Evolutionary conservation across 2,797 vertebrate genomes (phyloP).

Genomic region (Neoniphon sammara): DNA sequence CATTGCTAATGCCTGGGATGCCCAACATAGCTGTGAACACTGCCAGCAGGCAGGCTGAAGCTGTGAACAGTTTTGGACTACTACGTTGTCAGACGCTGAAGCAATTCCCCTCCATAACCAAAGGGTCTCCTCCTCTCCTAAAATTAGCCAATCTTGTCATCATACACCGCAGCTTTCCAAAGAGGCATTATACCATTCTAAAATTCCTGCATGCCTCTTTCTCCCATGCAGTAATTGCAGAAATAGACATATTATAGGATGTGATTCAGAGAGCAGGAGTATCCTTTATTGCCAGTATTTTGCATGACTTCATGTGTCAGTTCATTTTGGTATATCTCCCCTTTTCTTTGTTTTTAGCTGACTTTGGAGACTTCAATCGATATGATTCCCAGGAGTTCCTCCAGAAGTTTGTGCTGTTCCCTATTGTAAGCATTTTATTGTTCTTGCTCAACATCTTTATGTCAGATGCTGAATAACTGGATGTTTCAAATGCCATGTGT

Average conservation of each 20-base stretch:
- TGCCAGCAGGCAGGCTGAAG: conserved; percentile 67
- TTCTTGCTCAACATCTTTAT: not conserved
- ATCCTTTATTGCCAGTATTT: not conserved
- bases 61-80: conserved; percentile 60
- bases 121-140: conserved; percentile 59
- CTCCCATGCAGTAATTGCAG: conserved; percentile 36
- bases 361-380: conserved; percentile 97
- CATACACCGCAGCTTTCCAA: conserved; percentile 31
- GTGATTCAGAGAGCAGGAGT: conserved; percentile 9
- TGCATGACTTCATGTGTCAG: not conserved
- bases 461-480: not conserved
- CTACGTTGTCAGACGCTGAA: conserved; percentile 68
- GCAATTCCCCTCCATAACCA: conserved; percentile 67
- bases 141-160: conserved; percentile 69
- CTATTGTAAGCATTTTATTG: conserved; percentile 88
- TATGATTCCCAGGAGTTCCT: conserved; percentile 99
- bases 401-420: conserved; percentile 95
- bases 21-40: conserved; percentile 69
- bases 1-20: conserved; percentile 70
- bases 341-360: conserved; percentile 81
- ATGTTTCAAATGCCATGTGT: not conserved
- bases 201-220: conserved; percentile 39
- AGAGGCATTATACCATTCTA: conserved; percentile 49
- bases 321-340: not conserved
- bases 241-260: conserved; percentile 23